A percentile compares a stretch with the other conserved stretches of the same genome.
Conservation (phyloP, 2,113 vertebrate species). For the Todiramphus chloris region DNA sequence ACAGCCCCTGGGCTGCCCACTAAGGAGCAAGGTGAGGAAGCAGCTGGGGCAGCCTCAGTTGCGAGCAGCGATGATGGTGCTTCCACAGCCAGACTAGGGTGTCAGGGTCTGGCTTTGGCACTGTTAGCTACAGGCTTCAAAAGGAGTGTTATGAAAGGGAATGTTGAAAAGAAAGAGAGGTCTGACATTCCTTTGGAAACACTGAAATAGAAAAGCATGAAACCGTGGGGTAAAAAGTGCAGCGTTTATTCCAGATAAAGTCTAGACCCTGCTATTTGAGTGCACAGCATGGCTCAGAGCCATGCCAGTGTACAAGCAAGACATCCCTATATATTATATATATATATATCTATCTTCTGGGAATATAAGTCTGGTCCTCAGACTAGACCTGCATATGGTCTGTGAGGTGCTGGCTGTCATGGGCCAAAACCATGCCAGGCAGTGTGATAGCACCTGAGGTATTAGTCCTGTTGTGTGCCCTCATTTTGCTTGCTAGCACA, state of each 20-base stretch:
- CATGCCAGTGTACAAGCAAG: background rate
- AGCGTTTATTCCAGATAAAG: background rate
- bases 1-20: background rate
- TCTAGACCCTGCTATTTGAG: background rate
- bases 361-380: background rate
- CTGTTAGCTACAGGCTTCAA: background rate
- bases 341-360: background rate
- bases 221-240: background rate
- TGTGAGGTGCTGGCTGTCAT: background rate
- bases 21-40: background rate
- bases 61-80: background rate
- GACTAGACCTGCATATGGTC: fast-evolving
- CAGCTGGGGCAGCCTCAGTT: background rate
- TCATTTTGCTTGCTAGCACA: fast-evolving
- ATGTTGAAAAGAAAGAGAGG: background rate
- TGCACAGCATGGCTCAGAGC: background rate
- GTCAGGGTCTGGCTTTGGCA: background rate
- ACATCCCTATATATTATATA: fast-evolving
- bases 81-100: fast-evolving
- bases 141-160: background rate
- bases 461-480: background rate
- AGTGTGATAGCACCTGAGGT: background rate
- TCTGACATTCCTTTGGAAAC: background rate
- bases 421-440: background rate
- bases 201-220: background rate